phyloP scores from a whole-genome alignment of 2,888 invertebrate genomes.

The Odontothrips loti region DNA sequence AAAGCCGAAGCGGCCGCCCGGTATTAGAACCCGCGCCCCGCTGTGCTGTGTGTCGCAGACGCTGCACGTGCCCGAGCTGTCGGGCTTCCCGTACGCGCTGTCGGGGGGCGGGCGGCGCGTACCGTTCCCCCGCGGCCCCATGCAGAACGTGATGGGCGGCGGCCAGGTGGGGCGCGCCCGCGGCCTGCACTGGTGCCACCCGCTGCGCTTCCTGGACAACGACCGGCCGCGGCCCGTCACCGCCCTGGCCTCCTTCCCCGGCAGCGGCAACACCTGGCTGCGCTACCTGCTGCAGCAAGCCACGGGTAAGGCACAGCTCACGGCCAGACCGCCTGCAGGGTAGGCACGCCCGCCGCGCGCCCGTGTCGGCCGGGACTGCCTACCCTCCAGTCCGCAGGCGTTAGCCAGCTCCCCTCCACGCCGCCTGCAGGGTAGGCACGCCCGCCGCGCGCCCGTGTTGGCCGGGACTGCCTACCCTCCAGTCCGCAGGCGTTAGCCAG shows the following conservation, averaged over 20 bases:
- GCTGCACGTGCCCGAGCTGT: slow-evolving; percentile 46
- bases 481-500: neutral
- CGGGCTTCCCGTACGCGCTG: slow-evolving; percentile 21
- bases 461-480: neutral
- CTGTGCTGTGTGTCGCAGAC: slow-evolving; percentile 50
- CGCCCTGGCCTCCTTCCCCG: slow-evolving; percentile 73
- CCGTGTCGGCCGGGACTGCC: neutral
- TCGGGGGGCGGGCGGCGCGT: neutral
- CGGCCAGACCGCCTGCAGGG: too few species aligned
- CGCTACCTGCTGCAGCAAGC: slow-evolving; percentile 72
- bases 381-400: neutral
- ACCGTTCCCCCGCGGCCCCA: neutral
- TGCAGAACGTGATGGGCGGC: neutral
- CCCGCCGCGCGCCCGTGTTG: neutral
- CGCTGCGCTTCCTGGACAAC: slow-evolving; percentile 39
- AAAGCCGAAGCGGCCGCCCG: too few species aligned
- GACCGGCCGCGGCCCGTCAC: slow-evolving; percentile 52
- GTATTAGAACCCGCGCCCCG: too few species aligned
- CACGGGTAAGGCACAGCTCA: slow-evolving; percentile 54
- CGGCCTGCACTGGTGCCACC: slow-evolving; percentile 42
- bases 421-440: too few species aligned
- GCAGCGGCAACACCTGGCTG: slow-evolving; percentile 82
- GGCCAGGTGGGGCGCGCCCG: slow-evolving; percentile 28
- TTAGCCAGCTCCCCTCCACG: neutral
- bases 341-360: neutral